Conservation (phyloP, 2,888 invertebrate species). For the Parnassius smintheus region DNA sequence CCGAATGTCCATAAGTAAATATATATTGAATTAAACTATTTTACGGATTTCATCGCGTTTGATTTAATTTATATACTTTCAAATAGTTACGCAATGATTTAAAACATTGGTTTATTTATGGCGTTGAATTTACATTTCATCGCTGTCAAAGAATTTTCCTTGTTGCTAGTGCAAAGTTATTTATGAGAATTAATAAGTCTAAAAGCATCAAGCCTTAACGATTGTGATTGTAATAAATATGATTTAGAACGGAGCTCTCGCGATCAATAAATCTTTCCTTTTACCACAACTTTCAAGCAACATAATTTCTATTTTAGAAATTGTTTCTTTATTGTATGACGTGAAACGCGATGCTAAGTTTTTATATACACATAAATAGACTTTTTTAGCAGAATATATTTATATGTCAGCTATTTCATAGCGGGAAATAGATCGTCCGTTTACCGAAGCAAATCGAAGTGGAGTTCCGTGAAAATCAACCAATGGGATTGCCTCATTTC, state of each 20-base stretch:
- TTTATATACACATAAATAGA: background rate
- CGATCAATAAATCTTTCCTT: conserved; percentile 13
- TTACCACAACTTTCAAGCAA: conserved; percentile 5
- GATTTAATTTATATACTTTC: too few relatives aligned
- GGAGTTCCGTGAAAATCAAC: conserved; percentile 4
- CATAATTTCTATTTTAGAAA: conserved; percentile 11
- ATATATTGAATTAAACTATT: too few relatives aligned
- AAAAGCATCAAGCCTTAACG: conserved; percentile 16
- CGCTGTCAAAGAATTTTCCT: background rate
- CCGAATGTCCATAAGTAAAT: too few relatives aligned
- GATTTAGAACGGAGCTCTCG: conserved; percentile 16
- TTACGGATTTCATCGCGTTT: too few relatives aligned
- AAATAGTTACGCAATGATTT: too few relatives aligned
- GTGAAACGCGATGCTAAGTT: background rate
- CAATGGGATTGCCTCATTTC: conserved; percentile 18
- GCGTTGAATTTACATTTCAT: background rate
- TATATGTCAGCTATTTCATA: background rate
- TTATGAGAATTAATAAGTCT: conserved; percentile 7
- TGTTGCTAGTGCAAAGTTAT: background rate
- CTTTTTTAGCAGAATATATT: conserved; percentile 1
- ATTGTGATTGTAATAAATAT: conserved; percentile 22
- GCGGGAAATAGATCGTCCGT: background rate
- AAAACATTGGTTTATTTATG: background rate
- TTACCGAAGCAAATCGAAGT: conserved; percentile 1
- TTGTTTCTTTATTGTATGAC: conserved; percentile 6